Evolutionary conservation across 2,888 invertebrate genomes (phyloP).

Genomic region (Anthophora plumipes): DNA sequence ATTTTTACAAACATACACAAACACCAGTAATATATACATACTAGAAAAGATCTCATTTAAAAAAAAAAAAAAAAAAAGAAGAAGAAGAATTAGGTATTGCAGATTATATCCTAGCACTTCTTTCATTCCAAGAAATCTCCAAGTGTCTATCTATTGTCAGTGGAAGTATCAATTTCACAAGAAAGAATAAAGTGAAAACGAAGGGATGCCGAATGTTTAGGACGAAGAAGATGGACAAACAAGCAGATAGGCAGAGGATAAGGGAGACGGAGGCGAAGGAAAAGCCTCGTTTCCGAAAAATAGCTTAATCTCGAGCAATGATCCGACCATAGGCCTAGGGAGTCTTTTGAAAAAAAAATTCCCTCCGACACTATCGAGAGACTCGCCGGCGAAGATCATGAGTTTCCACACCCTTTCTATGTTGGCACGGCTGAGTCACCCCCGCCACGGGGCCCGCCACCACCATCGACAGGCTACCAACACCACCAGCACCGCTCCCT

Average conservation of each 20-base stretch:
- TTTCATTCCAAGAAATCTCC: no score
- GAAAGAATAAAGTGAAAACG: neutral
- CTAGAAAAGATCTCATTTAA: neutral
- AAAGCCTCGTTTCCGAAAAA: conserved; percentile 61
- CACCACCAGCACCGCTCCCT: conserved; percentile 56
- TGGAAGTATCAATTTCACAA: no score
- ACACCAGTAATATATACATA: no score
- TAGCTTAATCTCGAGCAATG: conserved; percentile 65
- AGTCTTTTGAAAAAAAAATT: conserved; percentile 67
- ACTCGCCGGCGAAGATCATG: conserved; percentile 61
- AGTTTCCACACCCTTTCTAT: conserved; percentile 54
- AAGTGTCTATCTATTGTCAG: no score
- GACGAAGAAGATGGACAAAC: conserved; percentile 22
- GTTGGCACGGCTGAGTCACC: conserved; percentile 33
- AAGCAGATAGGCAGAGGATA: neutral
- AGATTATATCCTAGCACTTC: no score
- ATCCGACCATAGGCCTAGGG: conserved; percentile 32
- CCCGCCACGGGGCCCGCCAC: conserved; percentile 50
- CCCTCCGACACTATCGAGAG: conserved; percentile 52
- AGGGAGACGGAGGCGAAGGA: conserved; percentile 25
- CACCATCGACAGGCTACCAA: conserved; percentile 70
- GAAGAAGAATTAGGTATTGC: no score
- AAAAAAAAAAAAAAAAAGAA: neutral
- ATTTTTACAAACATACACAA: no score
- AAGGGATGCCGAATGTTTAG: neutral